Percentiles rank a stretch among this genome's conserved stretches.
Evolutionary conservation across 2,888 invertebrate genomes (phyloP).

Genomic region (Maniola hyperantus): DNA sequence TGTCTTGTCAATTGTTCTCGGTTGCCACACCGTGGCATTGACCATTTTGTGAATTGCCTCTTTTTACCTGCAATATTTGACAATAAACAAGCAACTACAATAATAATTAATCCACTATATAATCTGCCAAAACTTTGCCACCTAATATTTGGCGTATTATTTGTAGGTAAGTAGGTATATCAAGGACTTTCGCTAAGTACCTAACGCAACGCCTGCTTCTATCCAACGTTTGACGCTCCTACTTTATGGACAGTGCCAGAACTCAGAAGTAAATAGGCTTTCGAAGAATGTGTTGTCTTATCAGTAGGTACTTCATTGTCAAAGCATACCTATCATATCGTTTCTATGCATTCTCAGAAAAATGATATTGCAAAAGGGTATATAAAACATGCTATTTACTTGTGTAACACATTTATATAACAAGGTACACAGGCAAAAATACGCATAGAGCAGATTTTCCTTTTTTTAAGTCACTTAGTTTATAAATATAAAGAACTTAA

Average conservation of each 20-base stretch:
- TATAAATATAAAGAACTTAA: no score
- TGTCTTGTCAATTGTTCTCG: not conserved
- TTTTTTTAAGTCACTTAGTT: no score
- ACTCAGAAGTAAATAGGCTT: not conserved
- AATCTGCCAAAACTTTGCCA: no score
- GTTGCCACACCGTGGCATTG: not conserved
- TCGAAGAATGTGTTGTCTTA: not conserved
- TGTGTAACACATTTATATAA: not conserved
- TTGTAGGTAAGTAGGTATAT: no score
- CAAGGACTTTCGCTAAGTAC: no score
- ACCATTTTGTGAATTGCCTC: not conserved
- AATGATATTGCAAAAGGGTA: slow-evolving; percentile 1
- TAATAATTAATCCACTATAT: no score
- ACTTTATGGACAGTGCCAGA: not conserved
- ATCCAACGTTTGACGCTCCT: no score
- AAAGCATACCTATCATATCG: not conserved
- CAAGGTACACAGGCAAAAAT: not conserved
- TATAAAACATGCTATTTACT: not conserved
- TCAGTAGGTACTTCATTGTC: not conserved
- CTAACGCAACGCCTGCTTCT: no score
- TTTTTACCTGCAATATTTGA: not conserved
- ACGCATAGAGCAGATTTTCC: no score
- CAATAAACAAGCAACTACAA: no score
- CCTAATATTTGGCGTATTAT: no score
- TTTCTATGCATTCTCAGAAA: slow-evolving; percentile 4